Evolutionary conservation across 35 echinoderm and acorn worm species (phyloP).

Genomic region (Amphiura filiformis): DNA sequence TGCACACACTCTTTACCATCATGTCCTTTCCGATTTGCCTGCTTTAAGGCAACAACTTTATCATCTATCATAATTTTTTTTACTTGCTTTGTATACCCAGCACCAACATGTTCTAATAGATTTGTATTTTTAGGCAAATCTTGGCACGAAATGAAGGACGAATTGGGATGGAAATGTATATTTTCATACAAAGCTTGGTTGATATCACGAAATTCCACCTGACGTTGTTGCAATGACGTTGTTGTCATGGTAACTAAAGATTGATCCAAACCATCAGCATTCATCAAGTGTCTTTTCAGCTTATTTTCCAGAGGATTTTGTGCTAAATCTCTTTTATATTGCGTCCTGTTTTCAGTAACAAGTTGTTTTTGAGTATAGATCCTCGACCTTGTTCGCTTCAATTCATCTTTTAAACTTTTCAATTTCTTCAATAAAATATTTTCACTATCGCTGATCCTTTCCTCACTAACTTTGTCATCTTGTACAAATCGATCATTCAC

Average conservation of each 20-base stretch:
- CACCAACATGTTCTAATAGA: slow-evolving; percentile 25
- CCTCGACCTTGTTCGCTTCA: background rate
- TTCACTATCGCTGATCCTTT: background rate
- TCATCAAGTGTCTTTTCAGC: background rate
- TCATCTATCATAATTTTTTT: slow-evolving; percentile 15
- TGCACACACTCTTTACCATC: slow-evolving; percentile 23
- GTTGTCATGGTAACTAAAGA: background rate
- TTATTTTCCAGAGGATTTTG: background rate
- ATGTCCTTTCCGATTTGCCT: slow-evolving; percentile 1
- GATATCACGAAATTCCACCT: too few relatives aligned
- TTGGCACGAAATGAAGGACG: background rate
- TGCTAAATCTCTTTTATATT: background rate
- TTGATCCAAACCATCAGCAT: background rate
- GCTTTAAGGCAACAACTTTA: slow-evolving; percentile 40
- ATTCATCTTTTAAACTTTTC: background rate
- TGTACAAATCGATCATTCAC: background rate
- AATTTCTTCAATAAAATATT: background rate
- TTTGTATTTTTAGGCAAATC: background rate
- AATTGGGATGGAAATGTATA: too few relatives aligned
- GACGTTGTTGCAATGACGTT: too few relatives aligned
- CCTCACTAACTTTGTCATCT: background rate
- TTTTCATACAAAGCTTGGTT: too few relatives aligned
- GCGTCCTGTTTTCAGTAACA: background rate
- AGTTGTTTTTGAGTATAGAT: background rate
- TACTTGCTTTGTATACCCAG: slow-evolving; percentile 48